A percentile compares a stretch with the other conserved stretches of the same genome.
Conservation (phyloP, 2,797 vertebrate genomes). For the Epinephelus malabaricus region DNA sequence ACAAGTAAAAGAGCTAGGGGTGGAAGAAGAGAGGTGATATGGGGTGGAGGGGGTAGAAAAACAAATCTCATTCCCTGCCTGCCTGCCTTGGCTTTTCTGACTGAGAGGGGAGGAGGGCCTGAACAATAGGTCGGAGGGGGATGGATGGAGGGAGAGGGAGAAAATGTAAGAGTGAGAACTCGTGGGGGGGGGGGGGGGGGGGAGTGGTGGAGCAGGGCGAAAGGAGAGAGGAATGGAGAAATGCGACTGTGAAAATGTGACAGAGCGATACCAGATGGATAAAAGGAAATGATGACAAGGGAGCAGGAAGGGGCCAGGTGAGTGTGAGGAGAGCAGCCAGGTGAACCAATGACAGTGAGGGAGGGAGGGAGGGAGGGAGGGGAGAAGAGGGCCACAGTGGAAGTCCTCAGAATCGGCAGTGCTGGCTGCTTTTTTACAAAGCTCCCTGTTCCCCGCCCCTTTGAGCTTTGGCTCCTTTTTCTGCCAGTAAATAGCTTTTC, state of each 20-base stretch:
- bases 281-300: conserved; percentile 35
- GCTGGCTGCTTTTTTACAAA: conserved; percentile 51
- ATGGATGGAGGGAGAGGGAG: conserved; percentile 17
- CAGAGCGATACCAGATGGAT: not conserved
- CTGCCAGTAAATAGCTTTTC: conserved; percentile 64
- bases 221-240: not conserved
- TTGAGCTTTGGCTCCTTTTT: conserved; percentile 54
- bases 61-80: conserved; percentile 75
- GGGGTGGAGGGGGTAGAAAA: conserved; percentile 69
- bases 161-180: conserved; percentile 31
- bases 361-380: conserved; percentile 1
- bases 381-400: not conserved
- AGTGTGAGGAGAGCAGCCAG: conserved; percentile 5
- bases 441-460: conserved; percentile 14
- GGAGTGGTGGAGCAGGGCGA: not conserved
- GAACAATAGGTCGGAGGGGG: conserved; percentile 39
- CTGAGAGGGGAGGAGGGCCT: conserved; percentile 55
- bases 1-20: conserved; percentile 78
- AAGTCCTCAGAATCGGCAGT: conserved; percentile 27
- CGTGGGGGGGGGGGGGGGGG: not conserved
- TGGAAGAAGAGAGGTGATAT: conserved; percentile 57
- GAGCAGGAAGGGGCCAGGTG: conserved; percentile 5
- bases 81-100: conserved; percentile 56
- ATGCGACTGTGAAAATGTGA: conserved; percentile 28
- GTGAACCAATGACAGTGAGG: conserved; percentile 23